Conservation (phyloP, 2,113 vertebrate genomes). For the Lagenorhynchus albirostris region DNA sequence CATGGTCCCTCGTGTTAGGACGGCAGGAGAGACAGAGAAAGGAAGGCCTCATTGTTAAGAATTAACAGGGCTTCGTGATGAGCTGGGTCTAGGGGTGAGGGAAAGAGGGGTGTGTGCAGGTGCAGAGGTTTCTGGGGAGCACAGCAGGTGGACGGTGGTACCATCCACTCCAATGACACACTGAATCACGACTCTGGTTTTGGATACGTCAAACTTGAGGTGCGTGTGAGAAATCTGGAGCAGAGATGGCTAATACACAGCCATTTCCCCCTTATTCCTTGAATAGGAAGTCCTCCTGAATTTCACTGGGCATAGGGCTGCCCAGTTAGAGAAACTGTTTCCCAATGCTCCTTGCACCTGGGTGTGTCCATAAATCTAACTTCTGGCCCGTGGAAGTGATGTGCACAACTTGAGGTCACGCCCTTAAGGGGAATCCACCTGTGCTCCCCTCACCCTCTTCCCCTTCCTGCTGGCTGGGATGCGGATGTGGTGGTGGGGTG, state of each 20-base stretch:
- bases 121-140: not conserved
- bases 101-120: not conserved
- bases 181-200: not conserved
- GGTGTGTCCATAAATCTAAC: not conserved
- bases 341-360: not conserved
- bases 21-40: not conserved
- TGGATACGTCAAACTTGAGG: not conserved
- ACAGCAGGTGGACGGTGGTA: accelerated
- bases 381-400: not conserved
- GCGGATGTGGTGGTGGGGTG: not conserved
- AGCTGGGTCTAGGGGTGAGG: not conserved
- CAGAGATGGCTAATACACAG: not conserved
- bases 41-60: not conserved
- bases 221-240: not conserved
- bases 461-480: not conserved
- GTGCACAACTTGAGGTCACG: not conserved
- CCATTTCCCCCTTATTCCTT: not conserved
- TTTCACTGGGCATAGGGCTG: not conserved
- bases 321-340: not conserved
- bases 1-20: not conserved
- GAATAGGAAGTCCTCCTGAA: not conserved
- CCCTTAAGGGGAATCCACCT: not conserved
- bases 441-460: not conserved
- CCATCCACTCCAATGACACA: not conserved
- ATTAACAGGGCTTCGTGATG: not conserved